Conservation (phyloP, 2,888 invertebrate genomes). For the Aplocera efformata region DNA sequence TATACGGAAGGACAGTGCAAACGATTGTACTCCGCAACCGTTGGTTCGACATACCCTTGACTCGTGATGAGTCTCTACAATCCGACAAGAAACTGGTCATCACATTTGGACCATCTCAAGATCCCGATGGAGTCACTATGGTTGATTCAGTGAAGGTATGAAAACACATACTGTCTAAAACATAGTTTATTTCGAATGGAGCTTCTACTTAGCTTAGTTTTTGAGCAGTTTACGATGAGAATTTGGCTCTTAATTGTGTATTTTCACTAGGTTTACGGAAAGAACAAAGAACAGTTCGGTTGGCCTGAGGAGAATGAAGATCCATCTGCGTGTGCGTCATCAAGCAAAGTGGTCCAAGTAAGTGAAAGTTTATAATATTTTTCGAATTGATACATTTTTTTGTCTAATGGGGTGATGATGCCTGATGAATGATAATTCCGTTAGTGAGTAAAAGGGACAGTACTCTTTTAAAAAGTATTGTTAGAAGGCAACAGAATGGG, state of each 20-base stretch:
- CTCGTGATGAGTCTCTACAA: conserved; percentile 94
- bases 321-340: conserved; percentile 66
- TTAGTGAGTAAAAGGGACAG: too few relatives aligned
- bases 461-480: too few relatives aligned
- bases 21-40: conserved; percentile 88
- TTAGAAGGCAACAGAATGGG: too few relatives aligned
- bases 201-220: too few relatives aligned
- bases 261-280: conserved; percentile 86
- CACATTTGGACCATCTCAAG: conserved; percentile 91
- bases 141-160: conserved; percentile 94
- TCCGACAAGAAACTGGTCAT: conserved; percentile 95
- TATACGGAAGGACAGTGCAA: conserved; percentile 87
- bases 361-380: conserved; percentile 7
- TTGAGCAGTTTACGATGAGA: not conserved
- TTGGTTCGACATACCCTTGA: conserved; percentile 98
- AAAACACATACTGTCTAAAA: too few relatives aligned
- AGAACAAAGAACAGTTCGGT: conserved; percentile 96
- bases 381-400: not conserved
- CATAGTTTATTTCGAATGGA: too few relatives aligned
- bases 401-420: too few relatives aligned
- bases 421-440: too few relatives aligned
- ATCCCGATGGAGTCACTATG: conserved; percentile 93
- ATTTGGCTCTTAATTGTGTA: not conserved
- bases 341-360: conserved; percentile 69
- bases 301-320: conserved; percentile 98